A percentile compares a stretch with the other conserved stretches of the same genome.
phyloP scores from a whole-genome alignment of 2,113 vertebrate species.

The Bambusicola thoracicus region DNA sequence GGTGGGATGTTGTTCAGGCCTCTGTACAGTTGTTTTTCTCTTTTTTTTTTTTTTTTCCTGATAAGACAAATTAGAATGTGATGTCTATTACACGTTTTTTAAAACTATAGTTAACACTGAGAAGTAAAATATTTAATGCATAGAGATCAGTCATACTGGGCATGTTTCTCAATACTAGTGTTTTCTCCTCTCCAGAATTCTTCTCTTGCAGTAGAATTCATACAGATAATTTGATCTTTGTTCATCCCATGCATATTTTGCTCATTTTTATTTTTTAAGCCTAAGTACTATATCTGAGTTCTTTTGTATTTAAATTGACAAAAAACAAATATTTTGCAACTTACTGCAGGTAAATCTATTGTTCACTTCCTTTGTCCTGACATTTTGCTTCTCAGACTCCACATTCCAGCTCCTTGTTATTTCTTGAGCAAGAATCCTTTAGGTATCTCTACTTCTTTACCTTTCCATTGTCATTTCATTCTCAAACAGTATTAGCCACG shows the following conservation, averaged over 20 bases:
- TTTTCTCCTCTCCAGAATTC: neutral
- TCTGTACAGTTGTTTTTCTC: neutral
- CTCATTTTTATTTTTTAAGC: conserved; percentile 46
- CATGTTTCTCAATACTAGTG: neutral
- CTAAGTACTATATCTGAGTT: conserved; percentile 47
- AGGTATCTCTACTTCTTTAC: neutral
- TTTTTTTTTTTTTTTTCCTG: neutral
- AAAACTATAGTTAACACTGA: neutral
- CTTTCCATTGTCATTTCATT: conserved; percentile 34
- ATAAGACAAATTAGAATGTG: neutral
- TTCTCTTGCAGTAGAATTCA: conserved; percentile 5
- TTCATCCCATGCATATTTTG: conserved; percentile 31
- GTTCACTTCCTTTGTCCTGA: conserved; percentile 6
- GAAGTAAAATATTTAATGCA: neutral
- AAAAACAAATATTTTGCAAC: conserved; percentile 55
- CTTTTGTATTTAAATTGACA: conserved; percentile 40
- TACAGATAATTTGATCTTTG: conserved; percentile 42
- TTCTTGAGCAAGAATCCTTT: conserved; percentile 17
- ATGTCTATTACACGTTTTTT: neutral
- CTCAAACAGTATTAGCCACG: conserved; percentile 1
- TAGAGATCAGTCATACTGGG: neutral
- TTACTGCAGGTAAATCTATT: conserved; percentile 29
- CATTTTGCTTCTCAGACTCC: conserved; percentile 14
- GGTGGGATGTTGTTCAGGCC: neutral
- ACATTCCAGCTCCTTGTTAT: conserved; percentile 1